phyloP scores from a whole-genome alignment of 2,797 vertebrate genomes.

The Rhodeus uyekii region DNA sequence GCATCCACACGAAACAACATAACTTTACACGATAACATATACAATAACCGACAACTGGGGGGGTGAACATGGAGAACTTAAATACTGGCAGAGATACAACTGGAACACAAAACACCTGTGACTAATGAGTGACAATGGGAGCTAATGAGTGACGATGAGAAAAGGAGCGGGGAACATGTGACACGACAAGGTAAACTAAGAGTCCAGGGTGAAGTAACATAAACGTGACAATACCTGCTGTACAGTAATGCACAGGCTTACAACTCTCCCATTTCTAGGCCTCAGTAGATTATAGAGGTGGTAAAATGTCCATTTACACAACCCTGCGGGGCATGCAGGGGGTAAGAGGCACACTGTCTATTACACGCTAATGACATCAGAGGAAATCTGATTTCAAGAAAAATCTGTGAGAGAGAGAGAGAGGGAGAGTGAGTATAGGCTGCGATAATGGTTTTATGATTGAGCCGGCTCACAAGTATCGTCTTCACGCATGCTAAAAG shows the following conservation, averaged over 20 bases:
- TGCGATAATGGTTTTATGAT: conserved; percentile 55
- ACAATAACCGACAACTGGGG: no score
- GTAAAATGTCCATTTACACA: conserved; percentile 64
- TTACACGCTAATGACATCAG: conserved; percentile 73
- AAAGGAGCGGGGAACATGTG: no score
- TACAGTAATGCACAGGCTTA: conserved; percentile 22
- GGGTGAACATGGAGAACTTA: no score
- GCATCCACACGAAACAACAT: no score
- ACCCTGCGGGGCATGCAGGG: conserved; percentile 62
- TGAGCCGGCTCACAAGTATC: conserved; percentile 49
- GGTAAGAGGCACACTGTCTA: conserved; percentile 62
- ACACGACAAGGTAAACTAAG: no score
- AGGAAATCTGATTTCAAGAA: conserved; percentile 60
- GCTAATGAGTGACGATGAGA: no score
- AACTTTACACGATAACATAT: no score
- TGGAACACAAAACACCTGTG: no score
- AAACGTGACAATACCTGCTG: no score
- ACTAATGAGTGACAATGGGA: no score
- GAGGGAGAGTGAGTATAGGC: conserved; percentile 31
- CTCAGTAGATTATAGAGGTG: conserved; percentile 51
- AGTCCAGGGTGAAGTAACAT: no score
- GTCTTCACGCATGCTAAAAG: conserved; percentile 43
- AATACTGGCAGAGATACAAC: no score
- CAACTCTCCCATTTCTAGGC: conserved; percentile 14
- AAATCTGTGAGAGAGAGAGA: conserved; percentile 31